These are phyloP conservation scores for Macroglossus sobrinus DNA, from an alignment of 2,113 vertebrate genomes.

Conservation along the genomic window DNA sequence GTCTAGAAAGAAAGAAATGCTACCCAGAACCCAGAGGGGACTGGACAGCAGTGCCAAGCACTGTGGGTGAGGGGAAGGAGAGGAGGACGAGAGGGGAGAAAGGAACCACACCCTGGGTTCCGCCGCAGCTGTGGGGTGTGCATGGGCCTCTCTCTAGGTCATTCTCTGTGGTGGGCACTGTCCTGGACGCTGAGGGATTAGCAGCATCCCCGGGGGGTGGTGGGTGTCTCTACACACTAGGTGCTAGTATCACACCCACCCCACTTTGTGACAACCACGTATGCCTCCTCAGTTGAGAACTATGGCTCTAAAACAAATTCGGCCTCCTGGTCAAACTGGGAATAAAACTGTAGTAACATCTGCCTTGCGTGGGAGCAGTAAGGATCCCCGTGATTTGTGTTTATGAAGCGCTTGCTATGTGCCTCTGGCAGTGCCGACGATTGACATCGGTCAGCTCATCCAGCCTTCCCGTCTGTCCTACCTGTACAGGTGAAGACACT, in stretches of 20 bases:
- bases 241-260: background rate
- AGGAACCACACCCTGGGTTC: background rate
- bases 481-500: background rate
- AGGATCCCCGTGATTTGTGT: background rate
- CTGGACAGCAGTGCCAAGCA: background rate
- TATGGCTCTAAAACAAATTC: background rate
- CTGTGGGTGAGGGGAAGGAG: background rate
- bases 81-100: background rate
- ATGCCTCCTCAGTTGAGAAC: background rate
- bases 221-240: background rate
- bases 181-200: background rate
- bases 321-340: background rate
- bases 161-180: background rate
- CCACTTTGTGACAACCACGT: background rate
- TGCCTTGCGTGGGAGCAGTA: background rate
- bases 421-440: background rate
- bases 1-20: conserved; percentile 18
- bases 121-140: background rate
- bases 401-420: background rate
- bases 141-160: background rate
- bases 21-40: background rate
- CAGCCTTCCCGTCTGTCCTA: background rate
- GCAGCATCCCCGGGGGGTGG: no score
- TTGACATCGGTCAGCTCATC: background rate
- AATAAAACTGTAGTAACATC: no score